phyloP scores from a whole-genome alignment of 1,140 invertebrate species.

The Archegozetes longisetosus region DNA sequence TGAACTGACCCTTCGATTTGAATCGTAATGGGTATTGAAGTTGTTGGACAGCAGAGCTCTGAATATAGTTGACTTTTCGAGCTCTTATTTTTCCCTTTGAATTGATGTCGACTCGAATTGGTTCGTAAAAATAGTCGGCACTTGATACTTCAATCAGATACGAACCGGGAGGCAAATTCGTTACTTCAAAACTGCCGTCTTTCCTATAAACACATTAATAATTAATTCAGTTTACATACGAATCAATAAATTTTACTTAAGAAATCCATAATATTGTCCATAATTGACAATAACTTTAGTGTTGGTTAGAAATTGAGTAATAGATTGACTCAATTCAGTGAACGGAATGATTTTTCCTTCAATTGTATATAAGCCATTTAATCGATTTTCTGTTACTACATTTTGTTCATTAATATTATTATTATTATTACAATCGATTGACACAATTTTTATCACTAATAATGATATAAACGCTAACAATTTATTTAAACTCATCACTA shows the following conservation, averaged over 20 bases:
- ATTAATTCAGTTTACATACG: conserved; percentile 12
- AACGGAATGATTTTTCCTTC: conserved; percentile 60
- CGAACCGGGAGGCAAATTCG: conserved; percentile 78
- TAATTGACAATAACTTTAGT: conserved; percentile 70
- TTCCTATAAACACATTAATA: conserved; percentile 37
- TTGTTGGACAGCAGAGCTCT: conserved; percentile 59
- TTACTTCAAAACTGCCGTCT: conserved; percentile 81
- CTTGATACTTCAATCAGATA: conserved; percentile 85
- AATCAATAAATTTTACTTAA: conserved; percentile 37
- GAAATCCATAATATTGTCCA: conserved; percentile 66
- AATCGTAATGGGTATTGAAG: conserved; percentile 79
- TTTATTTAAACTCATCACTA: neutral
- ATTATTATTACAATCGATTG: neutral
- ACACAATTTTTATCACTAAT: neutral
- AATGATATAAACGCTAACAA: neutral
- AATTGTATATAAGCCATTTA: conserved; percentile 37
- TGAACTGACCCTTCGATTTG: conserved; percentile 56
- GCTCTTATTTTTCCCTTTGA: conserved; percentile 90
- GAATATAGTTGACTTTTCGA: conserved; percentile 82
- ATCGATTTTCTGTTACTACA: neutral
- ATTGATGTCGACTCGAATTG: conserved; percentile 83
- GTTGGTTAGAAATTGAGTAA: conserved; percentile 50
- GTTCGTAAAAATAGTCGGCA: conserved; percentile 78
- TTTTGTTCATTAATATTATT: neutral
- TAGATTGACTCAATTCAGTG: conserved; percentile 36